Base-by-base conservation (phyloP, 2,113 vertebrate genomes). In the Saimiri boliviensis region DNA sequence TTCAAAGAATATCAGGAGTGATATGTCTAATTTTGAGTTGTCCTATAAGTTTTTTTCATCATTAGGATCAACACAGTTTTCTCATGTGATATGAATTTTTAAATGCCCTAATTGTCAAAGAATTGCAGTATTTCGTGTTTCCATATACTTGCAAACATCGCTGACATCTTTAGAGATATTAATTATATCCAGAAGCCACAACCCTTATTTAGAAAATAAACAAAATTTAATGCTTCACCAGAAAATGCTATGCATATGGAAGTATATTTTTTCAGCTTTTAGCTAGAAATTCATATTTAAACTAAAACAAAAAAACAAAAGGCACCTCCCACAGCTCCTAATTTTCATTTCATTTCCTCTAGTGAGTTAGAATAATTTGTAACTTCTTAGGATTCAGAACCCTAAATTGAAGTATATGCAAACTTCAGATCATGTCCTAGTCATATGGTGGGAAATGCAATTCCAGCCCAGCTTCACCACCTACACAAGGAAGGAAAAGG, bases 401-500 rank as follows among this genome's bases (percentile, higher is more conserved):
- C 74, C 79, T 42, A 58, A 86, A 3, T 0, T 92, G 86, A 76
- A 30, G 20, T 32, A 3, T 25, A 81, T 95, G n/a, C 21, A 80
- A 80, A 32, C 86, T 86, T 90, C 54, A 8, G 40, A 79, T 92
- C 70, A 76, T 58, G 21, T 83, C 2, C 86, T 91, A 30, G 19
- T 97, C 52, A 5, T 2, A 13, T 40, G 76, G 12, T 85, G 87
- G 77, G 76, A 47, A 95, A 84, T 35, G 0, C 60, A 30, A 12
- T 84, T 63, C 32, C 77, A 25, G 30, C 70, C 35, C 23, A 27
- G 21, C 0, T 25, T 45, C 1, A 2, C 32, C 66, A 74, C 88
- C 79, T 86, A 52, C 70, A 52, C 52, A 71, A 94, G 60, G 96
- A 83, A 88, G 97, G 96, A 73, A 91, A 96, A 97, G 91, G 96